A percentile compares a stretch with the other conserved stretches of the same genome.
Evolutionary conservation across 2,888 invertebrate genomes (phyloP).

Genomic region (Mycogona germanica): DNA sequence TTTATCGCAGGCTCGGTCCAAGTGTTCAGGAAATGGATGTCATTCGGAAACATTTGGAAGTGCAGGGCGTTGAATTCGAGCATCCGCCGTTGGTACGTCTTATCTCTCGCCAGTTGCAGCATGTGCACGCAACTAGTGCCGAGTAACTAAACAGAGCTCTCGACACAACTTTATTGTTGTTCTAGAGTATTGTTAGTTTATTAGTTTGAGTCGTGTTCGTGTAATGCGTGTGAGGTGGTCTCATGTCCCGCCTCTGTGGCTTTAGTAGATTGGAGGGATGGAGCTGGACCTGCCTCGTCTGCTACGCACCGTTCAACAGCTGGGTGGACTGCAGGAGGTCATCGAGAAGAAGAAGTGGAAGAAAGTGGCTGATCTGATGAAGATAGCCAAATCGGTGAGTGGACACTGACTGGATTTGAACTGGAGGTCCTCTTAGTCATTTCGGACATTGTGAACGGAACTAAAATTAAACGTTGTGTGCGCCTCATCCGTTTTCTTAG

Average conservation of each 20-base stretch:
- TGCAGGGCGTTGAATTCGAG: constrained; percentile 58
- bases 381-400: constrained; percentile 56
- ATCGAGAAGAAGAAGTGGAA: constrained; percentile 82
- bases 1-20: constrained; percentile 55
- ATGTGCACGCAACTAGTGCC: too few relatives aligned
- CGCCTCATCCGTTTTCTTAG: constrained; percentile 18
- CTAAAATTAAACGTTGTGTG: background rate
- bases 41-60: constrained; percentile 64
- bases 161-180: constrained; percentile 19
- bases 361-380: constrained; percentile 76
- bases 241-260: background rate
- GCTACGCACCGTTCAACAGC: constrained; percentile 68
- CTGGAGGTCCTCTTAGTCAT: background rate
- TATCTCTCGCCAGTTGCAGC: too few relatives aligned
- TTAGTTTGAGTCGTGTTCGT: constrained; percentile 14
- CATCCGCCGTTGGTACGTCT: constrained; percentile 68
- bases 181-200: background rate
- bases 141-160: too few relatives aligned
- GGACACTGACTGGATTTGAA: background rate
- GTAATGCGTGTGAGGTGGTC: constrained; percentile 5
- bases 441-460: background rate
- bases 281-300: constrained; percentile 79
- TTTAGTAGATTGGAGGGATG: constrained; percentile 61
- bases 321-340: constrained; percentile 71
- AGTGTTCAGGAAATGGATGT: constrained; percentile 72